These are phyloP conservation scores for Elgaria multicarinata DNA, from an alignment of 2,113 vertebrate species.

Conservation along the genomic window DNA sequence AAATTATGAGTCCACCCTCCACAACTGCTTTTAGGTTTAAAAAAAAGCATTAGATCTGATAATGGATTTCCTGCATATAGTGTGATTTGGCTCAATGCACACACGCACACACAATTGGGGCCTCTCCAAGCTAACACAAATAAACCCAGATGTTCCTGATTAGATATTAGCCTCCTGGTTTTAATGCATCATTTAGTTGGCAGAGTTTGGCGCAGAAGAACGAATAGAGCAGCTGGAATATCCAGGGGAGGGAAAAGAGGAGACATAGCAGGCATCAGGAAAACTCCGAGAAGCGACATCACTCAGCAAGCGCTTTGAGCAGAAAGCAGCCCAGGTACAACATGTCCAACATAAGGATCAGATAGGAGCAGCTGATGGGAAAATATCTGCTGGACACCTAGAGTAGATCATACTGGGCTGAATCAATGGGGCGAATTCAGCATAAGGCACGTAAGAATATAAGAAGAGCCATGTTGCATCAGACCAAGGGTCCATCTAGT, in stretches of 20 bases:
- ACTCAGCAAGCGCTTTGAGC: no score
- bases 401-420: no score
- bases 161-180: background rate
- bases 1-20: background rate
- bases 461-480: no score
- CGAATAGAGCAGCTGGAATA: background rate
- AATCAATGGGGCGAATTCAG: no score
- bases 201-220: accelerated
- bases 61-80: background rate
- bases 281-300: background rate
- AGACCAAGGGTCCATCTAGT: no score
- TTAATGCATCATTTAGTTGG: slow-evolving; percentile 6
- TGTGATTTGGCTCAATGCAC: background rate
- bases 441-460: no score
- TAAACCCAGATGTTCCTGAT: background rate
- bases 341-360: no score
- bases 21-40: background rate
- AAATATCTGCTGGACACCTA: no score
- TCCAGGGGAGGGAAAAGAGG: background rate
- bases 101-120: background rate
- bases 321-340: no score
- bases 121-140: slow-evolving; percentile 1
- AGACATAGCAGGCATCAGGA: background rate
- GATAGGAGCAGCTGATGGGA: no score
- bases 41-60: background rate